These are phyloP conservation scores for Sebastes vulpes DNA, from an alignment of 2,797 vertebrate genomes.

Conservation along the genomic window DNA sequence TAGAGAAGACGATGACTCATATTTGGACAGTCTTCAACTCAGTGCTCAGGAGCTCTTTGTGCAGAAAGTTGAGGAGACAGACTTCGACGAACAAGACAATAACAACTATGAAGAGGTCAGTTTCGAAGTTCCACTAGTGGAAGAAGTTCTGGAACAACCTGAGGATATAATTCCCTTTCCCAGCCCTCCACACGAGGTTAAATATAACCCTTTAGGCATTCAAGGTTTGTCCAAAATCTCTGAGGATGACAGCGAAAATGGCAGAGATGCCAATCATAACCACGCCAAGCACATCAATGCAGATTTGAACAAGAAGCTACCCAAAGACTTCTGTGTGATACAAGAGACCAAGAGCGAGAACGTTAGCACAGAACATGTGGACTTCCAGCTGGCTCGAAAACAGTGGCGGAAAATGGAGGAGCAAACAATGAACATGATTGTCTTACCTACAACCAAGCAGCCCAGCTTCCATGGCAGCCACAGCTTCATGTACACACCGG, in stretches of 20 bases:
- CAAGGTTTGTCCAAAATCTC: constrained; percentile 85
- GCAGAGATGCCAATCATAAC: constrained; percentile 64
- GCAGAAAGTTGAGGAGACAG: constrained; percentile 78
- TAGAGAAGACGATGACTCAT: constrained; percentile 88
- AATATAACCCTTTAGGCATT: constrained; percentile 74
- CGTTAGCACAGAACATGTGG: constrained; percentile 87
- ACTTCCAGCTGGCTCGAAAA: constrained; percentile 86
- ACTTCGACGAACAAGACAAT: constrained; percentile 53
- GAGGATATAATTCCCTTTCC: constrained; percentile 58
- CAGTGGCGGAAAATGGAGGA: constrained; percentile 89
- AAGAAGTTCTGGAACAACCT: constrained; percentile 80
- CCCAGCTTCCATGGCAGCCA: constrained; percentile 81
- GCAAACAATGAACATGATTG: constrained; percentile 80
- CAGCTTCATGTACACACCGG: constrained; percentile 88
- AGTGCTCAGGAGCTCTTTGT: constrained; percentile 88
- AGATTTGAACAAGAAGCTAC: constrained; percentile 82
- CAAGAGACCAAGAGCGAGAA: constrained; percentile 88
- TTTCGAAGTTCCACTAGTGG: constrained; percentile 62
- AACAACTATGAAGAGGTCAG: constrained; percentile 49
- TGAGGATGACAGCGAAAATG: constrained; percentile 83
- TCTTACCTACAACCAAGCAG: constrained; percentile 74
- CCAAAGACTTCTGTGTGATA: constrained; percentile 89
- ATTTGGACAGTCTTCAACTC: constrained; percentile 84
- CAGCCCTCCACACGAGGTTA: constrained; percentile 72
- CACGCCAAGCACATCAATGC: constrained; percentile 36